A percentile compares a stretch with the other conserved stretches of the same genome.
Evolutionary conservation across 2,797 vertebrate species (phyloP).

Genomic region (Phrynocephalus guinanensis): DNA sequence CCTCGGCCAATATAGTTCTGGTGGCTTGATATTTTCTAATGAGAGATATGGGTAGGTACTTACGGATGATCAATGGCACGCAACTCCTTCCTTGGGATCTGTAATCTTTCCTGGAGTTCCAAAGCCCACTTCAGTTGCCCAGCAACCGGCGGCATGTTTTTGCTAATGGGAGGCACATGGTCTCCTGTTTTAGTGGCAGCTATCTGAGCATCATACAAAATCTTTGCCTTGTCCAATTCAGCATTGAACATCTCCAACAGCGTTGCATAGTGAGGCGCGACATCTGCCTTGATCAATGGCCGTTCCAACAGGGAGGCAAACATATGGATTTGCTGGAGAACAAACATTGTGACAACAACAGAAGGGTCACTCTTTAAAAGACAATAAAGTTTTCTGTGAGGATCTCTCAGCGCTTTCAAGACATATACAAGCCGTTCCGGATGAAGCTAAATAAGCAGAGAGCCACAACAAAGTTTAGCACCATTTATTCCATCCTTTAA

Average conservation of each 20-base stretch:
- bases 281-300: slow-evolving; percentile 73
- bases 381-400: accelerated
- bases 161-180: slow-evolving; percentile 61
- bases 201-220: slow-evolving; percentile 70
- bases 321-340: slow-evolving; percentile 80
- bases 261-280: slow-evolving; percentile 64
- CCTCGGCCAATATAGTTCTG: neutral
- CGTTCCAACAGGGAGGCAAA: slow-evolving; percentile 77
- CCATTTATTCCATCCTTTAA: neutral
- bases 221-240: slow-evolving; percentile 76
- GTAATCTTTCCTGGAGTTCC: slow-evolving; percentile 78
- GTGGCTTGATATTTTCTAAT: neutral
- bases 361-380: neutral
- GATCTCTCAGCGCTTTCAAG: accelerated
- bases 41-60: slow-evolving; percentile 35
- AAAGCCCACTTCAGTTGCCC: slow-evolving; percentile 79
- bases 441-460: neutral
- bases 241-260: slow-evolving; percentile 74
- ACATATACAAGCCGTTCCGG: accelerated
- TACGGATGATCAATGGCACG: slow-evolving; percentile 75
- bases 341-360: accelerated
- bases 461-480: neutral
- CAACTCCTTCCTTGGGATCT: slow-evolving; percentile 66
- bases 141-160: slow-evolving; percentile 77
- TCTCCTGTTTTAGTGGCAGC: accelerated